Evolutionary conservation across 2,797 vertebrate species (phyloP).

Genomic region (Steatocranus sp.): DNA sequence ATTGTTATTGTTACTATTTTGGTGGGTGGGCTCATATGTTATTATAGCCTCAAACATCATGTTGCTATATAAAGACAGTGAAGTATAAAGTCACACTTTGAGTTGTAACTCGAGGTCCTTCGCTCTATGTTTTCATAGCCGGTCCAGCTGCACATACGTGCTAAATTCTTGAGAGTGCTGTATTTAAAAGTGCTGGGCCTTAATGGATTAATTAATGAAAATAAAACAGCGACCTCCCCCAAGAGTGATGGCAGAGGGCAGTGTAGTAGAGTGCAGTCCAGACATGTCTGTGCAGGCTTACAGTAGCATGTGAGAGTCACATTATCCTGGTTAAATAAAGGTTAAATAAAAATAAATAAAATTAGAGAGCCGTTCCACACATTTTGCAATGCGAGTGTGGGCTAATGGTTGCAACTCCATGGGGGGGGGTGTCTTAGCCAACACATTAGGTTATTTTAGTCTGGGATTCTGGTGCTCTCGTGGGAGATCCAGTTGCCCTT

Average conservation of each 20-base stretch:
- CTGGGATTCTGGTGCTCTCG: neutral
- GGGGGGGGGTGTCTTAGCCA: neutral
- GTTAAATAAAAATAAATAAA: neutral
- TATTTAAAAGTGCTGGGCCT: neutral
- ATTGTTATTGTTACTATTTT: fast-evolving
- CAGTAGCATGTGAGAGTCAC: neutral
- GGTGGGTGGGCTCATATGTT: neutral
- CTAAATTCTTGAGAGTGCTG: neutral
- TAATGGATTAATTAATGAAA: neutral
- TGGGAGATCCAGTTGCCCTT: neutral
- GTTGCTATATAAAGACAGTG: neutral
- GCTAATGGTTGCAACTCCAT: neutral
- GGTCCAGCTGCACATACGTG: neutral
- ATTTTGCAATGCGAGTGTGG: neutral
- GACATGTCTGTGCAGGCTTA: neutral
- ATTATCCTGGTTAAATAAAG: neutral
- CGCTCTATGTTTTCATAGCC: neutral
- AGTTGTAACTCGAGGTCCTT: neutral
- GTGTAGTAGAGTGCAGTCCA: neutral
- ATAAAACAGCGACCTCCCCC: neutral
- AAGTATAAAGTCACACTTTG: neutral
- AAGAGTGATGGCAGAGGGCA: neutral
- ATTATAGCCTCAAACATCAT: neutral
- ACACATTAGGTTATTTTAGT: neutral
- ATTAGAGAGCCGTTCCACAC: neutral